Base-by-base conservation (phyloP, 2,888 invertebrate genomes). In the Mechanitis messenoides region DNA sequence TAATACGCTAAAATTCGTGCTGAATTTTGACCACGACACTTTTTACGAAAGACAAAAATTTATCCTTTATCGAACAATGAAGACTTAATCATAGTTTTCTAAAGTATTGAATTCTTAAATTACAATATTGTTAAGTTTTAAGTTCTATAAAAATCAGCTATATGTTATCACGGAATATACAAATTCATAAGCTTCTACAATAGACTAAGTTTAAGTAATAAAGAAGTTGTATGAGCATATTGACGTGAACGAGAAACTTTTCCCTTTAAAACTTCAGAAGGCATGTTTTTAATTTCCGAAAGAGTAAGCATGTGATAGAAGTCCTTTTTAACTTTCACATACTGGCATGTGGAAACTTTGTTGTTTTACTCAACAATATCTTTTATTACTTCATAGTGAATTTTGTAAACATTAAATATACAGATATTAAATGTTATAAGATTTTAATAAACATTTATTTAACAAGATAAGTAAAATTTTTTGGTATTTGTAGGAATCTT, bases 281-380 rank as follows among this genome's bases (percentile, higher is more conserved):
- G 75, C 78, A 75, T 83, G 85, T 83, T 85, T 85, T 85, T 85
- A 84, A 85, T 85, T 85, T 85, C 83, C 84, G 76, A 81, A 80
- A 76, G 81, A 81, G 77, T 78, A 81, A 80, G 68, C 83, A 79
- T 81, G 81, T 78, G 78, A 72, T 62, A 62, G 73, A 72, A 72
- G 74, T 76, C 75, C 69, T 79, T 78, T 78, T 69, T 72, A 74
- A 77, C 74, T 69, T 66, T 50, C 71, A 75, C 77, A 74, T 65
- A 83, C 72, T 45, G 12, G 66, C 35, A 62, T 65, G 47, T 28
- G n/a, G 11, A 69, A 55, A 67, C 53, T 33, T 56, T 47, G 45
- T 50, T 33, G 35, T 20, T 53, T 46, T 3, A 7, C 35, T 53
- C 11, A 42, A 42, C 45, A 42, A 53, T 33, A 31, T 55, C 53